Conservation (phyloP, 2,797 vertebrate genomes). For the Otolemur crassicaudatus region DNA sequence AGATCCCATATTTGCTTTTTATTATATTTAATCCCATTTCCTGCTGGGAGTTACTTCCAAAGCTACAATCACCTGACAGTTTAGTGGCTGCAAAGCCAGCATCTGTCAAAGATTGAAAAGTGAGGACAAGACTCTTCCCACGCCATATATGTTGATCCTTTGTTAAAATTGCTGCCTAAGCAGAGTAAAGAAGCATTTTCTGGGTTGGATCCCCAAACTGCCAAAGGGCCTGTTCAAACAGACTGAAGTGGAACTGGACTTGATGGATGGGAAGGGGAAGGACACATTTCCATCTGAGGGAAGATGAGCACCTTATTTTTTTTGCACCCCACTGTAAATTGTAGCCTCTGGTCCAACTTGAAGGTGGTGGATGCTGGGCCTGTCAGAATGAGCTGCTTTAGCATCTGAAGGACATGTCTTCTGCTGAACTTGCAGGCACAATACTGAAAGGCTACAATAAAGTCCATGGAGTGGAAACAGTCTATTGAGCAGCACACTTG, state of each 20-base stretch:
- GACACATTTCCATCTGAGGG: background rate
- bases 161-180: background rate
- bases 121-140: background rate
- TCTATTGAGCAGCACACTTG: fast-evolving
- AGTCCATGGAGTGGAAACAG: background rate
- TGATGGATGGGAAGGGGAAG: background rate
- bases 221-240: background rate
- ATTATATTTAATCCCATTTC: background rate
- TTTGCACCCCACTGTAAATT: background rate
- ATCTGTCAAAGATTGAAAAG: background rate
- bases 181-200: background rate
- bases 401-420: background rate
- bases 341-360: background rate
- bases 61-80: background rate
- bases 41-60: background rate
- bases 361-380: background rate
- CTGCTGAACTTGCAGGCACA: background rate
- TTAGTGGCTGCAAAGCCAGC: background rate
- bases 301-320: background rate
- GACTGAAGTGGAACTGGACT: background rate
- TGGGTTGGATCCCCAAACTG: background rate
- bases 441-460: background rate
- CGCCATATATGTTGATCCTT: background rate
- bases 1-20: background rate
- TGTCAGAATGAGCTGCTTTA: background rate